These are phyloP conservation scores for Furcula furcula DNA, from an alignment of 2,888 invertebrate genomes.

Conservation along the genomic window DNA sequence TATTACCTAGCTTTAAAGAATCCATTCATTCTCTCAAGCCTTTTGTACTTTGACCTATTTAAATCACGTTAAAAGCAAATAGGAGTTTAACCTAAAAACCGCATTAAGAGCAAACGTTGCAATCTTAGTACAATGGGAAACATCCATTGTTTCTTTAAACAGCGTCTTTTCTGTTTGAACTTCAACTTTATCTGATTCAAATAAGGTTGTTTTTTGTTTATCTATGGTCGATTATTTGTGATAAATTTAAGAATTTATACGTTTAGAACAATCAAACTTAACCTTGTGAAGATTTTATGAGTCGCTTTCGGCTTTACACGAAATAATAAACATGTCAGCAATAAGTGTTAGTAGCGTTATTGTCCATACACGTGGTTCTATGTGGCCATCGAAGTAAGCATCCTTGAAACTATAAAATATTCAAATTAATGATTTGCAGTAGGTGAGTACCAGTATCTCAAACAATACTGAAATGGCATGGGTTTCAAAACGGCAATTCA, in stretches of 20 bases:
- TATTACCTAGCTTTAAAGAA: slow-evolving; percentile 31
- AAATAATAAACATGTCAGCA: slow-evolving; percentile 64
- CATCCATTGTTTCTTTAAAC: slow-evolving; percentile 24
- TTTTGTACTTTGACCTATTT: slow-evolving; percentile 63
- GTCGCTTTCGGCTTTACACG: slow-evolving; percentile 47
- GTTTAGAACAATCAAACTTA: slow-evolving; percentile 65
- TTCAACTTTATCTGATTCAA: slow-evolving; percentile 10
- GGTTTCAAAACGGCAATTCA: too few relatives aligned
- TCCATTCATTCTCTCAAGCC: slow-evolving; percentile 43
- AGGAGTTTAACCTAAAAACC: slow-evolving; percentile 61
- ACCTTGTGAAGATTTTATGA: slow-evolving; percentile 69
- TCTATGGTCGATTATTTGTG: slow-evolving; percentile 12
- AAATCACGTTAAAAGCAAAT: slow-evolving; percentile 58
- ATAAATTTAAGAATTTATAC: slow-evolving; percentile 28
- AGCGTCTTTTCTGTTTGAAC: slow-evolving; percentile 2
- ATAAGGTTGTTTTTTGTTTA: slow-evolving; percentile 14
- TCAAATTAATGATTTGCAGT: too few relatives aligned
- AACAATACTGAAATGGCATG: too few relatives aligned
- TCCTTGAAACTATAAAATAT: too few relatives aligned
- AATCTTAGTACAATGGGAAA: slow-evolving; percentile 33
- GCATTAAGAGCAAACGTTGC: slow-evolving; percentile 47
- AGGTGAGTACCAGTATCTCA: too few relatives aligned
- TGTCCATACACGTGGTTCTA: slow-evolving; percentile 41
- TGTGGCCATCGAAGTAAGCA: not conserved
- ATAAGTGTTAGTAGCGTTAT: slow-evolving; percentile 56